Percentiles rank a stretch among this genome's conserved stretches.
Conservation (phyloP, 2,113 vertebrate genomes). For the Raphicerus campestris region DNA sequence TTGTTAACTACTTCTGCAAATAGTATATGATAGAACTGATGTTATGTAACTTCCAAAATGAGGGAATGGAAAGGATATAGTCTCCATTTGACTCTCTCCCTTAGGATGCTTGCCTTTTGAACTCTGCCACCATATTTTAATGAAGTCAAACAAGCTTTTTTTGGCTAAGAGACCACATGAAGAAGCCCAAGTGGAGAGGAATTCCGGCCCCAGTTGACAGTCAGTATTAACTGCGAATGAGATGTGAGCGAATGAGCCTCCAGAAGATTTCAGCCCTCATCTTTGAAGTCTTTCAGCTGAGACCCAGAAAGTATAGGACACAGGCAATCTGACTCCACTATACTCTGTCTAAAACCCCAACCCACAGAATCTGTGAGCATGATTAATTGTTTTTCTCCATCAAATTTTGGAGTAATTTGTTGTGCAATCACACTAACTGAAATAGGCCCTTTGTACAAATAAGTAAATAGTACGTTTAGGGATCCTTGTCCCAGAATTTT, state of each 20-base stretch:
- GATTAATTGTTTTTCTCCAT: not conserved
- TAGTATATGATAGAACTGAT: not conserved
- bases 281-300: not conserved
- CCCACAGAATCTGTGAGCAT: not conserved
- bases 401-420: not conserved
- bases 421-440: not conserved
- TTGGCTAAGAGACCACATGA: not conserved
- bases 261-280: not conserved
- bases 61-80: not conserved
- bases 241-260: not conserved
- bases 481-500: not conserved
- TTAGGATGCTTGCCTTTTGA: not conserved
- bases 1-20: not conserved
- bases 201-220: not conserved
- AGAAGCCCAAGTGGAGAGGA: not conserved
- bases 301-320: not conserved
- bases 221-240: not conserved
- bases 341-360: not conserved
- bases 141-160: not conserved
- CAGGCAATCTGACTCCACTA: not conserved
- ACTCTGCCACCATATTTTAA: not conserved
- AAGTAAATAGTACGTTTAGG: not conserved
- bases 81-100: not conserved
- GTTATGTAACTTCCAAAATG: not conserved
- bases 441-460: not conserved